Conservation (phyloP, 2,888 invertebrate species). For the Erebia ligea region DNA sequence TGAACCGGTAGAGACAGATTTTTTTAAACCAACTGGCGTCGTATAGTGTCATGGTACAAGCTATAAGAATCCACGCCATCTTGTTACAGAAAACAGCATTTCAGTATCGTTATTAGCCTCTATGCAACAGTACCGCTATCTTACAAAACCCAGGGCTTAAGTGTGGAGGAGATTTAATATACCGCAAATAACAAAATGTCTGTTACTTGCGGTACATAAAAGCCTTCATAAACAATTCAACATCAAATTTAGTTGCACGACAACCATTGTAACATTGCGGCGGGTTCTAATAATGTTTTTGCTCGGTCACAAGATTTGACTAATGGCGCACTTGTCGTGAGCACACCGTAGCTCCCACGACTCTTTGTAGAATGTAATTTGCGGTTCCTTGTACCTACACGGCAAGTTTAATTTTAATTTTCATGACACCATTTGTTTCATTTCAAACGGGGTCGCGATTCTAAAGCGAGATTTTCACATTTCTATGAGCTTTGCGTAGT, state of each 20-base stretch:
- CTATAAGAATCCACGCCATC: too few relatives aligned
- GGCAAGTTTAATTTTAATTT: slow-evolving; percentile 45
- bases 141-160: not conserved
- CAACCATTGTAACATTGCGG: slow-evolving; percentile 46
- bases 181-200: slow-evolving; percentile 1
- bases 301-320: slow-evolving; percentile 71
- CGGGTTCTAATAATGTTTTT: slow-evolving; percentile 57
- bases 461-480: slow-evolving; percentile 6
- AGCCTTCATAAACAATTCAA: slow-evolving; percentile 39
- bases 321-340: slow-evolving; percentile 65
- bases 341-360: slow-evolving; percentile 65
- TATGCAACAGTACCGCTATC: too few relatives aligned
- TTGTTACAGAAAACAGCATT: too few relatives aligned
- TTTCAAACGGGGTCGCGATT: slow-evolving; percentile 20
- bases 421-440: slow-evolving; percentile 37
- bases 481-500: slow-evolving; percentile 8
- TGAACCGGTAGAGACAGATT: slow-evolving; percentile 1
- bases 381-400: slow-evolving; percentile 42
- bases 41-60: too few relatives aligned
- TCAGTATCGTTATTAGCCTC: too few relatives aligned
- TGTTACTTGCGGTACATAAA: not conserved
- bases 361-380: slow-evolving; percentile 43
- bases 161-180: not conserved
- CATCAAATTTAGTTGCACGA: slow-evolving; percentile 46
- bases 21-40: too few relatives aligned